Base-by-base conservation (phyloP, 2,113 vertebrate genomes). In the Ochotona curzoniae region DNA sequence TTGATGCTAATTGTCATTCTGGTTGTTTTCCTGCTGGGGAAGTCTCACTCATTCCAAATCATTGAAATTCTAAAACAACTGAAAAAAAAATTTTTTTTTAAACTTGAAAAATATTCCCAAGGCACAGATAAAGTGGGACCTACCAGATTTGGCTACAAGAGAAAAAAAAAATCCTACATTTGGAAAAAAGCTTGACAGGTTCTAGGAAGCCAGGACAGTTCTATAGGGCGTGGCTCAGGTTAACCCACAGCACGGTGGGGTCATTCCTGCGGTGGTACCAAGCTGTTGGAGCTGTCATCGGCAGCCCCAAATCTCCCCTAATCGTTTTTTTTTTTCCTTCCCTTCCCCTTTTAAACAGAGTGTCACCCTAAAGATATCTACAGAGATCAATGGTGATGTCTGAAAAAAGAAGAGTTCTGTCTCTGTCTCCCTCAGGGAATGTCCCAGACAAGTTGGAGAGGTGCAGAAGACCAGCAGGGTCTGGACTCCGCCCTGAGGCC, bases 351-450 rank as follows among this genome's bases (percentile, higher is more conserved):
- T 32, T 6, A 7, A n/a, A 30, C n/a, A 97, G 97, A 91, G 79
- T 38, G 95, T 96, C 47, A 97, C 96, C n/a, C 49, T 97, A 47
- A 96, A 74, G 66, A 96, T 97, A 95, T 97, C 96, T 87, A 97
- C 95, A 91, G 97, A 97, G 85, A 78, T 96, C 93, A 96, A 11
- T 35, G 90, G 86, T 81, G 95, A 96, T 30, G 12, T 97, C 74
- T 97, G 96, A 97, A 89, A 89, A 63, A 61, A 61, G 28, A 76
- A 85, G 94, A 76, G 51, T 69, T 44, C 12, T 32, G 47, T 54
- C 35, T 44, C 12, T 32, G 47, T 54, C 35, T 95, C 63, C 51
- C 49, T 93, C 60, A 57, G n/a, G 38, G 49, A 78, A 78, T 74
- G 83, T 74, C 6, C 1, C 71, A 85, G 82, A 32, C 57, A 60